A percentile compares a stretch with the other conserved stretches of the same genome.
Conservation (phyloP, 2,797 vertebrate genomes). For the Synanceia verrucosa region DNA sequence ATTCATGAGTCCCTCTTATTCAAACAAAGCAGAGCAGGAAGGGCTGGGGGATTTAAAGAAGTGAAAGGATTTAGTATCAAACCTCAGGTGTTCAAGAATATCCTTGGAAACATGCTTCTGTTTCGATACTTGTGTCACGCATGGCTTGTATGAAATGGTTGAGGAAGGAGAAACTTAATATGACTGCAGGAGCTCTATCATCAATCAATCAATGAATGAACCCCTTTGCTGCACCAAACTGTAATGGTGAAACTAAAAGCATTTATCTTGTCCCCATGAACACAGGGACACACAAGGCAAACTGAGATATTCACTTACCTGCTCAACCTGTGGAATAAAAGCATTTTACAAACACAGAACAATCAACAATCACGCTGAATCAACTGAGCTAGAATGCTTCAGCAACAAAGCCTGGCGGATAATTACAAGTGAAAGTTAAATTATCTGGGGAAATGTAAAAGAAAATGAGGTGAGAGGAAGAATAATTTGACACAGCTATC, state of each 20-base stretch:
- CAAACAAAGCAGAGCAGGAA: constrained; percentile 33
- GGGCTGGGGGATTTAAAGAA: constrained; percentile 19
- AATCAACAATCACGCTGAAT: constrained; percentile 24
- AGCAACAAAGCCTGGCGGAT: constrained; percentile 34
- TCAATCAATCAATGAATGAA: constrained; percentile 13
- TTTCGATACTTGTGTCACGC: constrained; percentile 6
- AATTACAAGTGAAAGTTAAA: constrained; percentile 44
- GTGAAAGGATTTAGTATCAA: constrained; percentile 15
- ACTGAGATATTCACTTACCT: constrained; percentile 78
- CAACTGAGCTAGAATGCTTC: constrained; percentile 16
- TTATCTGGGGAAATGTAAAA: not conserved
- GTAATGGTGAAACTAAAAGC: constrained; percentile 20
- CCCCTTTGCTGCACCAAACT: not conserved
- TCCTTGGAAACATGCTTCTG: not conserved
- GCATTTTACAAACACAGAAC: constrained; percentile 38
- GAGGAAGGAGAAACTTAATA: constrained; percentile 24
- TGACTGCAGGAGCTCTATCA: not conserved
- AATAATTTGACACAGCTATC: constrained; percentile 22
- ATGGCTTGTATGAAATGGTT: constrained; percentile 16
- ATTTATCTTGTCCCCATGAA: constrained; percentile 15
- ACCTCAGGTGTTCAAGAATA: constrained; percentile 4
- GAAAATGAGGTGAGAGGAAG: constrained; percentile 4
- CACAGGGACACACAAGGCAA: constrained; percentile 14
- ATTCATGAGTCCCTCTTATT: constrained; percentile 68
- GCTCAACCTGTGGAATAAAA: constrained; percentile 70